phyloP scores from a whole-genome alignment of 2,797 vertebrate species.

The Channa striata region DNA sequence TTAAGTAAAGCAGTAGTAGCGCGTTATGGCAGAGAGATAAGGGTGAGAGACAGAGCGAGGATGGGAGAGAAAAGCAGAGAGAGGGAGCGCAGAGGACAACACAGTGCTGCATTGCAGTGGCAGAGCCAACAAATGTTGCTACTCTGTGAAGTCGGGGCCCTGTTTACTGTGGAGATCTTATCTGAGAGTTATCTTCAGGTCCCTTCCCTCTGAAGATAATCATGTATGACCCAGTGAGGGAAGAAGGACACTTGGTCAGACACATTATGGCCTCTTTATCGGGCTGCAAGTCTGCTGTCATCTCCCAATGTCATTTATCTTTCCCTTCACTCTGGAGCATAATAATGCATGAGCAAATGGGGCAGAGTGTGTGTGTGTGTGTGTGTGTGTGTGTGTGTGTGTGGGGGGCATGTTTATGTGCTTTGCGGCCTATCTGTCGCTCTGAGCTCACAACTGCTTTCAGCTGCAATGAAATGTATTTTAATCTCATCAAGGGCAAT shows the following conservation, averaged over 20 bases:
- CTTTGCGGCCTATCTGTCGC: slow-evolving; percentile 54
- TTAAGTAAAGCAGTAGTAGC: slow-evolving; percentile 49
- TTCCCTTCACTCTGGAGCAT: slow-evolving; percentile 41
- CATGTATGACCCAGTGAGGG: slow-evolving; percentile 63
- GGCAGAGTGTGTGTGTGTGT: slow-evolving; percentile 5
- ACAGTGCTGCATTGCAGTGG: slow-evolving; percentile 82
- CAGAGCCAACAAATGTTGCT: slow-evolving; percentile 61
- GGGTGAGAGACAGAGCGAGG: slow-evolving; percentile 56
- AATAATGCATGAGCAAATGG: slow-evolving; percentile 45
- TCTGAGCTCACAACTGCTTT: slow-evolving; percentile 39
- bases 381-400: slow-evolving; percentile 5
- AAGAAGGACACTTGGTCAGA: slow-evolving; percentile 58
- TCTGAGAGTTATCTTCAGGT: slow-evolving; percentile 52
- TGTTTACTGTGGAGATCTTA: slow-evolving; percentile 46
- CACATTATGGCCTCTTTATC: slow-evolving; percentile 66
- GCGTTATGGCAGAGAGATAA: slow-evolving; percentile 57
- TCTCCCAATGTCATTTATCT: slow-evolving; percentile 64
- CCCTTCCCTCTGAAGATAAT: slow-evolving; percentile 57
- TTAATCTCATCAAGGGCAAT: slow-evolving; percentile 57
- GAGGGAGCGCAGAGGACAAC: slow-evolving; percentile 66
- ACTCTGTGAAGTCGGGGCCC: slow-evolving; percentile 54
- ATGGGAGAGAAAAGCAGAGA: slow-evolving; percentile 32
- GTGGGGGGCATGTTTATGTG: slow-evolving; percentile 32
- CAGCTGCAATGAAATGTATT: slow-evolving; percentile 54
- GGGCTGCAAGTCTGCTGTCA: slow-evolving; percentile 48